Evolutionary conservation across 2,797 vertebrate species (phyloP), one percentile per base, ranked within the genome.

Genomic region (Xenopus petersii): DNA sequence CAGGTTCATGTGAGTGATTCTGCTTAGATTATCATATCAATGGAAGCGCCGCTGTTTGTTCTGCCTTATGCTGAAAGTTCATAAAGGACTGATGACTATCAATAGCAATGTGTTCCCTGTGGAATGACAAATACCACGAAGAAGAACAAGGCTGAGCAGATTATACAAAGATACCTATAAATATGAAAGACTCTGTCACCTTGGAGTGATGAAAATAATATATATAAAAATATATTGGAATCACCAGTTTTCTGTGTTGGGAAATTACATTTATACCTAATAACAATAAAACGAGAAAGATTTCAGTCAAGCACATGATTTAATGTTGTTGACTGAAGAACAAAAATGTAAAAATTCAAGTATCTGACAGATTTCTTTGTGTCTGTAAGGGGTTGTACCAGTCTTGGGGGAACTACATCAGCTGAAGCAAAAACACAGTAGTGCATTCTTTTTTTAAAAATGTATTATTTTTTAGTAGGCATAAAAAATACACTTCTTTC

Each of bases 171-270:
- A 16, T 56, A 17, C 54, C 15, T 15, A 51, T 51, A 12, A 12
- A 56, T 17, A 16, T 56, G 13, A 56, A 56, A 56, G 16, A 15
- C 13, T 56, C 16, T 16, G 26, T 10, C 16, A 17, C 54, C 13
- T 8, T 56, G 54, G 54, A 17, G n/a, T 56, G 13, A 15, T 56
- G 15, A 12, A 56, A 56, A 16, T 42, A 42, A 42, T 42, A 42
- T 17, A 42, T 17, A 56, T 17, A 56, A 2, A 56, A 8, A 56
- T 56, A 16, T 6, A 2, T 17, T 15, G 17, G 7, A 4, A 51
- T 56, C 54, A 56, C 12, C 54, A 56, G n/a, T 56, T 56, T 56
- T 56, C 15, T 56, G 13, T 56, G 54, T 56, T 56, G 54, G 54
- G 7, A 15, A 17, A 56, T 16, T 6, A 3, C 10, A 17, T 16